Evolutionary conservation across 1,140 invertebrate genomes (phyloP), one percentile per base, ranked within the genome.

Genomic region (Lepidotrigona ventralis): DNA sequence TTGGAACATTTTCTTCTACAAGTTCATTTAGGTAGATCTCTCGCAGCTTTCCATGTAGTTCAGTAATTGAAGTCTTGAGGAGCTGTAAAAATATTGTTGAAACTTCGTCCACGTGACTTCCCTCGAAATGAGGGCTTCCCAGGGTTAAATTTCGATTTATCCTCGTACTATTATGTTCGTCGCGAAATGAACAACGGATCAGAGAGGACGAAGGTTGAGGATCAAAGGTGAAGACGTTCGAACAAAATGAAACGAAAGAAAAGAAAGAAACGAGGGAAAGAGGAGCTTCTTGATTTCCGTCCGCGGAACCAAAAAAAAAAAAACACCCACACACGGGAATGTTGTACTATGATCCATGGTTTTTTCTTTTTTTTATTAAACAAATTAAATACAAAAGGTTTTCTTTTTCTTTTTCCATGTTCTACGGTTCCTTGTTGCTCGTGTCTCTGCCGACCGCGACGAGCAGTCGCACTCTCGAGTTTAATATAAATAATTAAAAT

Each of bases 361-460:
- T 93, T 93, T 29, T 92, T 93, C 92, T 66, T 93, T 93, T 93
- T 64, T 92, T 93, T 92, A 91, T 93, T 93, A 92, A 92, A 90
- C 90, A 91, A 93, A 92, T 92, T 93, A 93, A 93, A 92, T 93
- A 93, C 90, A 93, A 94, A 93, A 93, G 88, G 85, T 89, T 88
- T 56, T 33, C 23, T 54, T 29, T 21, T 51, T 14, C 11, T 70
- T 46, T 70, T 90, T 86, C 85, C 87, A 39, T 80, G 39, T 46
- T 46, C 39, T 46, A 46, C 39, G 39, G 39, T 82, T 75, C 54
- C 53, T 54, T 26, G 83, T 90, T 89, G 54, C 83, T 89, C 84
- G 60, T 64, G n/a, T 46, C 39, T 46, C 58, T 60, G 72, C n/a
- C 71, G 58, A 81, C 69, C 58, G 63, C 81, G 78, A 72, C 74